These are phyloP conservation scores for Aphelinus certus DNA, from an alignment of 1,140 invertebrate genomes.

Conservation along the genomic window DNA sequence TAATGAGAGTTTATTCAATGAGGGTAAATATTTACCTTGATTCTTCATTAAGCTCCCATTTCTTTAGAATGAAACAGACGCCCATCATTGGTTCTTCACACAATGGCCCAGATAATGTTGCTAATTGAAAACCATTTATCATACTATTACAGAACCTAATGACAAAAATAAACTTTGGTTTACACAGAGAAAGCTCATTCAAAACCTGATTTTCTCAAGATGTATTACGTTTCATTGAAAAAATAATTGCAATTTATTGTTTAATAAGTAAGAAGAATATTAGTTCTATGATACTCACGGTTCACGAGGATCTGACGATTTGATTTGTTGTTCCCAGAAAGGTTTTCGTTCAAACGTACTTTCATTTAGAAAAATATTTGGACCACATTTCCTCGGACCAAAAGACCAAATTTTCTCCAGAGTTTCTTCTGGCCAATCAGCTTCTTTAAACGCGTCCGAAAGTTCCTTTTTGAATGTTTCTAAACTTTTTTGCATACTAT, in stretches of 20 bases:
- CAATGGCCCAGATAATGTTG: constrained; percentile 86
- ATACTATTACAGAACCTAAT: constrained; percentile 79
- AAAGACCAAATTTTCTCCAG: constrained; percentile 88
- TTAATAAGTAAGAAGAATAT: too few relatives aligned
- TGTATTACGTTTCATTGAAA: too few relatives aligned
- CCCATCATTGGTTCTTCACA: constrained; percentile 98
- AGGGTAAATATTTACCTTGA: constrained; percentile 47
- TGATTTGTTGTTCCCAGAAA: constrained; percentile 55
- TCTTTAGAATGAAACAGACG: constrained; percentile 88
- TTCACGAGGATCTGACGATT: constrained; percentile 52
- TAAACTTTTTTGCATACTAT: constrained; percentile 68
- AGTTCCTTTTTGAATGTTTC: constrained; percentile 74
- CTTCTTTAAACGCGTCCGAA: constrained; percentile 70
- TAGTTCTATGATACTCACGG: constrained; percentile 48
- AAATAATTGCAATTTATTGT: too few relatives aligned
- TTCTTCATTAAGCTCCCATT: constrained; percentile 74
- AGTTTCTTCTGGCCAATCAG: constrained; percentile 67
- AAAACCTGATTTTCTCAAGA: too few relatives aligned
- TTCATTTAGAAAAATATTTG: constrained; percentile 88
- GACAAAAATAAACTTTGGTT: too few relatives aligned
- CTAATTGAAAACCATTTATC: constrained; percentile 94
- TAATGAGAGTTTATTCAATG: too few relatives aligned
- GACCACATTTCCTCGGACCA: constrained; percentile 88
- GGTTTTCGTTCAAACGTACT: constrained; percentile 66
- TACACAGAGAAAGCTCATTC: too few relatives aligned